A percentile compares a stretch with the other conserved stretches of the same genome.
These are phyloP conservation scores for Typhlomys cinereus DNA, from an alignment of 2,113 vertebrate genomes.

Conservation along the genomic window DNA sequence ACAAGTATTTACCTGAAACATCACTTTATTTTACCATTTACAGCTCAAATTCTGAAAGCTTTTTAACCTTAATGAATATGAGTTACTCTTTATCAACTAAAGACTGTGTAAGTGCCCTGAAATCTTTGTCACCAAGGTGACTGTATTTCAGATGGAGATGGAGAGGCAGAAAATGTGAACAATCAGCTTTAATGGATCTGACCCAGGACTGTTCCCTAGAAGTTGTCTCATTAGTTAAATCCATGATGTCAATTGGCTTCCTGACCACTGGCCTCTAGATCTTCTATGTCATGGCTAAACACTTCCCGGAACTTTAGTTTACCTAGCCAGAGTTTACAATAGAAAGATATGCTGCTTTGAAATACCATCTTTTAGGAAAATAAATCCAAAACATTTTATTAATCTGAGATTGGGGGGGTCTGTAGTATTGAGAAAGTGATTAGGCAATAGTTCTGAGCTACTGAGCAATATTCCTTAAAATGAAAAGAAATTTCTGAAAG, in stretches of 20 bases:
- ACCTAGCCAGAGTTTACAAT: conserved; percentile 14
- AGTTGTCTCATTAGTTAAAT: conserved; percentile 66
- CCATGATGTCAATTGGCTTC: conserved; percentile 19
- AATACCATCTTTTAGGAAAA: neutral
- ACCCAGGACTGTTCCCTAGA: neutral
- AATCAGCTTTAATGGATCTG: conserved; percentile 58
- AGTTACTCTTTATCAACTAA: conserved; percentile 21
- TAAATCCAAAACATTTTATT: too few species aligned
- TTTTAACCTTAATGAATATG: conserved; percentile 25
- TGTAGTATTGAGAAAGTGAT: neutral
- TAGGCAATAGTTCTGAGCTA: neutral
- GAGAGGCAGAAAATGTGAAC: conserved; percentile 36
- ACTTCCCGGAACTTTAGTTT: conserved; percentile 41
- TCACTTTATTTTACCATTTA: conserved; percentile 29
- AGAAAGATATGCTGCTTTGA: neutral
- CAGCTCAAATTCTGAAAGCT: neutral
- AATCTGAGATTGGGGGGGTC: too few species aligned
- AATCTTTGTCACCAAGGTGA: neutral
- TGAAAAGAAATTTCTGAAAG: conserved; percentile 26
- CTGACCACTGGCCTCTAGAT: conserved; percentile 23
- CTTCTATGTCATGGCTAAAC: conserved; percentile 49
- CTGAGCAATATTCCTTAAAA: too few species aligned
- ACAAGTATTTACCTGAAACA: conserved; percentile 12
- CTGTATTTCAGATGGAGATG: conserved; percentile 1
- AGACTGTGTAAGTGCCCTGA: neutral